phyloP scores from a whole-genome alignment of 2,888 invertebrate species.

The Hirtodrosophila confusa region DNA sequence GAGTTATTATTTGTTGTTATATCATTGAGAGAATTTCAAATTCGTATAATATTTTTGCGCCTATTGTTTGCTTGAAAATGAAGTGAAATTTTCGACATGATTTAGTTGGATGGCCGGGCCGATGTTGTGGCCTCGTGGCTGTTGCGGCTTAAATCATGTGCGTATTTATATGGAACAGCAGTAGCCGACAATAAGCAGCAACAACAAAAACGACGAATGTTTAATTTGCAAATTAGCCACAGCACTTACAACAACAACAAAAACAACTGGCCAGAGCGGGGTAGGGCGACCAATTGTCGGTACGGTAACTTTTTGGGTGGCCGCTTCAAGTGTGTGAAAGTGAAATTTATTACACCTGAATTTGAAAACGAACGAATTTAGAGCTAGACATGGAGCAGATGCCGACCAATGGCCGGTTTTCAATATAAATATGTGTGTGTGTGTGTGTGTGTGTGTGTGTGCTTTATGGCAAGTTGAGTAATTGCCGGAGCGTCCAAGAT shows the following conservation, averaged over 20 bases:
- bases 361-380: conserved; percentile 59
- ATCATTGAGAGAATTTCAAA: conserved; percentile 21
- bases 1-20: too few relatives aligned
- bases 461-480: conserved; percentile 43
- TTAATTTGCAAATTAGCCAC: conserved; percentile 64
- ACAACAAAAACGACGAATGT: conserved; percentile 23
- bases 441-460: conserved; percentile 8
- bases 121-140: conserved; percentile 20
- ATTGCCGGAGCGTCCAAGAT: conserved; percentile 34
- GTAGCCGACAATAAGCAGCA: conserved; percentile 39
- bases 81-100: conserved; percentile 70
- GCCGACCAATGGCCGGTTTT: conserved; percentile 19
- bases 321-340: conserved; percentile 69
- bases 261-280: conserved; percentile 3
- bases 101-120: conserved; percentile 52
- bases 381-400: conserved; percentile 48
- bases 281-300: conserved; percentile 30
- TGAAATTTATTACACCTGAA: conserved; percentile 75
- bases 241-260: conserved; percentile 18
- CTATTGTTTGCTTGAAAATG: conserved; percentile 15
- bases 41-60: conserved; percentile 15
- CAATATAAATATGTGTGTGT: too few relatives aligned
- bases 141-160: conserved; percentile 27
- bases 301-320: conserved; percentile 55
- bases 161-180: conserved; percentile 65